Base-by-base conservation (phyloP, 2,888 invertebrate species). In the Pristionchus entomophagus region DNA sequence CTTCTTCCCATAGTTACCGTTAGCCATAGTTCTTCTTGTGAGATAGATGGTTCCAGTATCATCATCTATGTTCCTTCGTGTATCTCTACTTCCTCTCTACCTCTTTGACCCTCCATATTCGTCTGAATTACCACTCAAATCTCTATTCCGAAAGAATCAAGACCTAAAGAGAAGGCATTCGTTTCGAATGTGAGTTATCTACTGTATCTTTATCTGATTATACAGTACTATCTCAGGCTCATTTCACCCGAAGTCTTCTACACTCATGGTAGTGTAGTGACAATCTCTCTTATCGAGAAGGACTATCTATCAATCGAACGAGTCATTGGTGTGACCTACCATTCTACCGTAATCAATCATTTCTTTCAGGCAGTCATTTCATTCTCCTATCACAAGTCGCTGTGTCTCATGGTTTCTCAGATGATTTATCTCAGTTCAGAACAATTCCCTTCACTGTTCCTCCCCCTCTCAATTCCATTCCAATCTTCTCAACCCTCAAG, bases 291-390 rank as follows among this genome's bases (percentile, higher is more conserved):
- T 1, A 35, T 84, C 29, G 84, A 84, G 19, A 84, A 73, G 41
- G 84, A 84, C 35, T 84, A 84, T 84, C 53, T 84, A n/a, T 69
- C 84, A 1, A 56, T 84, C 26, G 84, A 84, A 53, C 5, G 73
- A 73, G 51, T 53, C 5, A 32, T 84, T 3, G 84, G 84, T 73
- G 53, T 51, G 38, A 6, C 83, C 38, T n/a, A 51, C 32, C 49
- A 26, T 12, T 56, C 56, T 56, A 56, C 56, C 17, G 26, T 82
- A 38, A 14, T 59, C 59, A 53, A 51, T 80, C 29, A 0, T 14
- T n/a, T 2, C 19, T 22, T 62, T 59, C 22, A 83, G 62, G 62
- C 5, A 51, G 41, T 62, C 41, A 83, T 26, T 83, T 35, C 45
- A 83, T 62, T 62, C 59, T 45, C 17, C 62, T 83, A 6, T 62